Conservation (phyloP, 2,113 vertebrate species). For the Myrmecobius fasciatus region DNA sequence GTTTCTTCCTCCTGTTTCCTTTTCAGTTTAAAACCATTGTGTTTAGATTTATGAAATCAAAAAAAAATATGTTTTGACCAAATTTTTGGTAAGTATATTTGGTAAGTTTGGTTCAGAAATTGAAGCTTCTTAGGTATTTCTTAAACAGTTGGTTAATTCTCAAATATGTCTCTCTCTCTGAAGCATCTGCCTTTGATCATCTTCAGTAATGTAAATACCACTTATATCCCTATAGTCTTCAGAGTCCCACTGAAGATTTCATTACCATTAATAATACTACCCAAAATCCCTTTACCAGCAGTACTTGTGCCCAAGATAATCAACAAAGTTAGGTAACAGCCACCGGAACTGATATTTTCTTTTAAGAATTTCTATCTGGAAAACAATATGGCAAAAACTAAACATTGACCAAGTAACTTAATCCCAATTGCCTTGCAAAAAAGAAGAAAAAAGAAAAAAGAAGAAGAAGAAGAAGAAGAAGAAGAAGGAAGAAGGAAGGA, state of each 20-base stretch:
- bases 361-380: no score
- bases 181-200: not conserved
- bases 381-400: no score
- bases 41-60: not conserved
- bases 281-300: no score
- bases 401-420: no score
- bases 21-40: not conserved
- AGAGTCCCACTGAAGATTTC: not conserved
- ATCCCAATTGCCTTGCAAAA: no score
- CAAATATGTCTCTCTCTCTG: not conserved
- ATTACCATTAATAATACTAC: no score
- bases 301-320: no score
- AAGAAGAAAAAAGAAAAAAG: no score
- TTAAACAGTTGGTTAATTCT: not conserved
- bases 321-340: no score
- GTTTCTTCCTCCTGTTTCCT: not conserved
- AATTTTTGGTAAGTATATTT: not conserved
- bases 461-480: no score
- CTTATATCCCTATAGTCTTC: not conserved
- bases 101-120: not conserved
- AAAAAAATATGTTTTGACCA: not conserved
- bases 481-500: no score
- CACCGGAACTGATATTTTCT: no score
- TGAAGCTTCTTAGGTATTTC: not conserved
- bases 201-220: not conserved